Evolutionary conservation across 1,140 invertebrate species (phyloP).

Genomic region (Lepidotrigona ventralis): DNA sequence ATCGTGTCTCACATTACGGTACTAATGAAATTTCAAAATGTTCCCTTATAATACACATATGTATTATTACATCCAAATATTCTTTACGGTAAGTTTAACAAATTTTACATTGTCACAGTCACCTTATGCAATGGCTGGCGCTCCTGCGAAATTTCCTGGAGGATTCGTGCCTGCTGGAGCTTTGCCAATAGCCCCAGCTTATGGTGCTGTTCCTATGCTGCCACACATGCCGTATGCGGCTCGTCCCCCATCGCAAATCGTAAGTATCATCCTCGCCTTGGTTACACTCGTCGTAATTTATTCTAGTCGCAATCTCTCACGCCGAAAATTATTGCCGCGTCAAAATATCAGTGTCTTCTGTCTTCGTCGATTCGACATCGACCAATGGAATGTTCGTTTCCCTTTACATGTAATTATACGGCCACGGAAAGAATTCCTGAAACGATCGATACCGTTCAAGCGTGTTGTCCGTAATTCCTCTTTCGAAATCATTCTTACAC

Average conservation of each 20-base stretch:
- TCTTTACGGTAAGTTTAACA: neutral
- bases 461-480: neutral
- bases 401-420: conserved; percentile 7
- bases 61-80: too few species aligned
- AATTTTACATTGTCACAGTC: conserved; percentile 58
- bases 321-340: neutral
- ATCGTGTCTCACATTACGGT: too few species aligned
- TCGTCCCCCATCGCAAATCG: conserved; percentile 75
- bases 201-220: conserved; percentile 72
- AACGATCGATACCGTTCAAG: neutral
- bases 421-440: neutral
- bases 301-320: neutral
- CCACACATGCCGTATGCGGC: conserved; percentile 70
- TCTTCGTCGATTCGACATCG: neutral
- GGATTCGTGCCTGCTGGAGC: conserved; percentile 70
- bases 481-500: neutral
- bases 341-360: neutral
- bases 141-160: conserved; percentile 71
- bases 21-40: too few species aligned
- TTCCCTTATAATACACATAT: too few species aligned
- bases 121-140: conserved; percentile 71
- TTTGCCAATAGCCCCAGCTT: conserved; percentile 67
- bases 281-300: neutral
- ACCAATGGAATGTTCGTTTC: neutral
- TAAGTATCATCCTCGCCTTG: conserved; percentile 37